Conservation (phyloP, 1,140 invertebrate genomes). For the Drosophila pseudoananassae region DNA sequence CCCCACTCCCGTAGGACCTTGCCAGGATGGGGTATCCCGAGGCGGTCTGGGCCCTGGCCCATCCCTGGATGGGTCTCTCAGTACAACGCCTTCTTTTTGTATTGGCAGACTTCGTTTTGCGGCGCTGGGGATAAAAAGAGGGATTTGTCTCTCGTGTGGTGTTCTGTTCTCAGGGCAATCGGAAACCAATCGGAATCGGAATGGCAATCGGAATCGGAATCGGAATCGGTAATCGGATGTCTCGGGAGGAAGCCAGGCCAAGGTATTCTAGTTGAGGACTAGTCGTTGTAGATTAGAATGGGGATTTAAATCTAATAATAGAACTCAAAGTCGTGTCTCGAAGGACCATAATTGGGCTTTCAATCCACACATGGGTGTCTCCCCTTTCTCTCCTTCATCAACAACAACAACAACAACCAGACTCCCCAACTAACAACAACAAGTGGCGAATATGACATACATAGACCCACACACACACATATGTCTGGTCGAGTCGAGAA, state of each 20-base stretch:
- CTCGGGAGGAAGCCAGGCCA: slow-evolving; percentile 29
- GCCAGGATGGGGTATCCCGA: slow-evolving; percentile 19
- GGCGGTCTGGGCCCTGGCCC: slow-evolving; percentile 1
- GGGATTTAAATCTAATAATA: not conserved
- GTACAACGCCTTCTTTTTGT: slow-evolving; percentile 53
- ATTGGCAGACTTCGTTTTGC: slow-evolving; percentile 49
- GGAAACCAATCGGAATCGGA: slow-evolving; percentile 39
- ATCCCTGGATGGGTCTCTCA: slow-evolving; percentile 20
- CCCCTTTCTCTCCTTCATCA: no score
- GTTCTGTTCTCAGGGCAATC: slow-evolving; percentile 41
- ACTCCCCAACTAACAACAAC: slow-evolving; percentile 31
- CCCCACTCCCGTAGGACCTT: slow-evolving; percentile 21
- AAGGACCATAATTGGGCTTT: not conserved
- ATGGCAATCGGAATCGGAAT: slow-evolving; percentile 1
- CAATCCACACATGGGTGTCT: not conserved
- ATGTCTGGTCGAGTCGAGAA: slow-evolving; percentile 15
- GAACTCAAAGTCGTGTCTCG: not conserved
- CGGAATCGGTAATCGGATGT: slow-evolving; percentile 51
- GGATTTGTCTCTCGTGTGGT: slow-evolving; percentile 33
- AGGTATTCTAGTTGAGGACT: no score
- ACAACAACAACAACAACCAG: slow-evolving; percentile 2
- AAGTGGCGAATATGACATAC: slow-evolving; percentile 29
- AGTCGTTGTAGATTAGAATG: no score
- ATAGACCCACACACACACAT: not conserved
- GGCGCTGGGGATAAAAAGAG: slow-evolving; percentile 42